Evolutionary conservation across 2,797 vertebrate species (phyloP).

Genomic region (Onychomys leucogaster): DNA sequence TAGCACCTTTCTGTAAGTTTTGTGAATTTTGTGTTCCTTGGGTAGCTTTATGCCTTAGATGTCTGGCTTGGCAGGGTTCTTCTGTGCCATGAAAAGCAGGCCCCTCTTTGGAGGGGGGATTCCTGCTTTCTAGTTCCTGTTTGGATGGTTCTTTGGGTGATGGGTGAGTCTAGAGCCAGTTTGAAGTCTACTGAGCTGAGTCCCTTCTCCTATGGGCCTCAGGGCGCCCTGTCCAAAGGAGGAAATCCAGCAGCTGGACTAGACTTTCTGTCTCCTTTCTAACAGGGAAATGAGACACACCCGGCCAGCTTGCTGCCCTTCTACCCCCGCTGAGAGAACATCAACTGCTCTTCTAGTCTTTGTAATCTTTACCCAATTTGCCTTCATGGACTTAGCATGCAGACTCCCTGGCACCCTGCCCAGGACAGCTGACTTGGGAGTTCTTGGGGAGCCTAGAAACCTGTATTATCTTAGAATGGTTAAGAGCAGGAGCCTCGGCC

Average conservation of each 20-base stretch:
- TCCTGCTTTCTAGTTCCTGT: not conserved
- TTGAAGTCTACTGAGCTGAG: not conserved
- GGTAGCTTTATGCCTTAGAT: not conserved
- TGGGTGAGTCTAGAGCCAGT: not conserved
- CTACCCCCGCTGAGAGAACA: not conserved
- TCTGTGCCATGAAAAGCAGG: not conserved
- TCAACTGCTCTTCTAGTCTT: not conserved
- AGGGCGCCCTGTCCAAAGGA: not conserved
- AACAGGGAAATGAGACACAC: not conserved
- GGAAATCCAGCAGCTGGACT: not conserved
- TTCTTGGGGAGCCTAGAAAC: not conserved
- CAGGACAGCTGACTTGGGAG: not conserved
- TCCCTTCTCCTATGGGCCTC: not conserved
- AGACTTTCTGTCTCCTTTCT: not conserved
- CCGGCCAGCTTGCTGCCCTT: not conserved
- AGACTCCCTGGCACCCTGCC: not conserved
- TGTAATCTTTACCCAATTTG: not conserved
- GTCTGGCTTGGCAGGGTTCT: not conserved
- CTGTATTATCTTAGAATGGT: not conserved
- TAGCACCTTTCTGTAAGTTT: not conserved
- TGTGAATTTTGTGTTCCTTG: not conserved
- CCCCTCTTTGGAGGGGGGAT: not conserved
- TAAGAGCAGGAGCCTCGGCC: not conserved
- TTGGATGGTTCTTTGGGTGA: not conserved
- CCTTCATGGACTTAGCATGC: not conserved